phyloP scores from a whole-genome alignment of 2,797 vertebrate species.

The Lophius americanus region DNA sequence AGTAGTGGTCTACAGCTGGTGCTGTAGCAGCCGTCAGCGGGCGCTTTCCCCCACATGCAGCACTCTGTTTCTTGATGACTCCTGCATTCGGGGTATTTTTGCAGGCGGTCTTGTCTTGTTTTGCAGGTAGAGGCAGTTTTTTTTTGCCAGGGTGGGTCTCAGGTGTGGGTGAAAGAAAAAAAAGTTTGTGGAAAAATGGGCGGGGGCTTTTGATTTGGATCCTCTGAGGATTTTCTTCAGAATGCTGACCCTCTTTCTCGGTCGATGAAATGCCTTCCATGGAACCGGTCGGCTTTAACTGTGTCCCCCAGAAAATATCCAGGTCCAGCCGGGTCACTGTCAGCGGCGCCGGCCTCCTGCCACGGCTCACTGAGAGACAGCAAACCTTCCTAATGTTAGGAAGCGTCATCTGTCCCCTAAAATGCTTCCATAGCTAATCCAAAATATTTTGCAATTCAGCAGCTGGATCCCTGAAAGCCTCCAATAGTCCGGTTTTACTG shows the following conservation, averaged over 20 bases:
- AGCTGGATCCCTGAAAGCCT: constrained; percentile 57
- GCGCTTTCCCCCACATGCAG: constrained; percentile 57
- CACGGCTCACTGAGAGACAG: constrained; percentile 41
- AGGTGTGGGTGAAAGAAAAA: constrained; percentile 74
- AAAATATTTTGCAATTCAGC: constrained; percentile 69
- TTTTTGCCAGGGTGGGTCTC: constrained; percentile 72
- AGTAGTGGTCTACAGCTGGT: constrained; percentile 67
- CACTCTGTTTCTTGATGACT: constrained; percentile 81
- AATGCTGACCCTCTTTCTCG: constrained; percentile 75
- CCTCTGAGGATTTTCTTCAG: constrained; percentile 68
- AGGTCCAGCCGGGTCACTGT: constrained; percentile 3
- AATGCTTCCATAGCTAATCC: constrained; percentile 54
- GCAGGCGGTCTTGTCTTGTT: constrained; percentile 73
- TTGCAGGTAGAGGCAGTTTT: constrained; percentile 82
- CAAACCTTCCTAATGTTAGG: constrained; percentile 29
- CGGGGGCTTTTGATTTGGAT: constrained; percentile 63
- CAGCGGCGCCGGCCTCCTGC: constrained; percentile 33
- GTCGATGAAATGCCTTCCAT: constrained; percentile 60
- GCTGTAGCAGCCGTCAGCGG: constrained; percentile 48
- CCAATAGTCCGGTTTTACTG: constrained; percentile 50
- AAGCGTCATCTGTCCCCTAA: constrained; percentile 53
- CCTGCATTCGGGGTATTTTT: constrained; percentile 74
- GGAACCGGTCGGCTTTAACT: constrained; percentile 61
- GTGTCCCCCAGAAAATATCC: constrained; percentile 28
- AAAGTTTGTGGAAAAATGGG: constrained; percentile 29